Evolutionary conservation across 2,888 invertebrate genomes (phyloP).

Genomic region (Lepeophtheirus nordmannii): DNA sequence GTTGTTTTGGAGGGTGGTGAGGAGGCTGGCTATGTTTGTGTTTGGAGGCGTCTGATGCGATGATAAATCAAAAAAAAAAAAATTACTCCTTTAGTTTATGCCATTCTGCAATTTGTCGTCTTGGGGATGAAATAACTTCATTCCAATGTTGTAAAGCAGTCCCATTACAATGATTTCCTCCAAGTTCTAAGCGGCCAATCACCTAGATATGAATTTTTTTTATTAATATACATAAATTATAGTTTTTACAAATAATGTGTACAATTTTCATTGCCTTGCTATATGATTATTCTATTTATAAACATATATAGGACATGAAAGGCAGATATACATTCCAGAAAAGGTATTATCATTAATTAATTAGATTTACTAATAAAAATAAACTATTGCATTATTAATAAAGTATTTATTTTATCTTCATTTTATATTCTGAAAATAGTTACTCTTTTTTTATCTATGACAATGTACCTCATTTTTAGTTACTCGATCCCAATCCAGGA

Average conservation of each 20-base stretch:
- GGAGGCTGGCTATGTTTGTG: neutral
- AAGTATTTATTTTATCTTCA: no score
- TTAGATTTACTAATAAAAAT: no score
- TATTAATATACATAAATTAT: neutral
- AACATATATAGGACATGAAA: no score
- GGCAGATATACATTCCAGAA: no score
- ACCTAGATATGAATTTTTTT: slow-evolving; percentile 45
- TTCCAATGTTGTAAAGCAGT: slow-evolving; percentile 85
- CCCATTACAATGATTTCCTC: slow-evolving; percentile 42
- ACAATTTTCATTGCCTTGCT: neutral
- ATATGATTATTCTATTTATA: neutral
- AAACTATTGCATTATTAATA: no score
- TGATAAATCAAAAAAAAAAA: slow-evolving; percentile 7
- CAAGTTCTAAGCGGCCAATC: slow-evolving; percentile 84
- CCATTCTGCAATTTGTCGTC: slow-evolving; percentile 98
- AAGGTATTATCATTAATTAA: no score
- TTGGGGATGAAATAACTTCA: slow-evolving; percentile 88
- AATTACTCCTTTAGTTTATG: slow-evolving; percentile 78
- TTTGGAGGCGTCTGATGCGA: neutral
- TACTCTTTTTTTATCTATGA: no score
- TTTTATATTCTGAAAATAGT: no score
- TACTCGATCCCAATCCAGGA: slow-evolving; percentile 92
- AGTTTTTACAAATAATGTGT: neutral
- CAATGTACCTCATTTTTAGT: slow-evolving; percentile 80
- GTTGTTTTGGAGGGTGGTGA: no score